Conservation (phyloP, 2,888 invertebrate species). For the Eristalinus aeneus region DNA sequence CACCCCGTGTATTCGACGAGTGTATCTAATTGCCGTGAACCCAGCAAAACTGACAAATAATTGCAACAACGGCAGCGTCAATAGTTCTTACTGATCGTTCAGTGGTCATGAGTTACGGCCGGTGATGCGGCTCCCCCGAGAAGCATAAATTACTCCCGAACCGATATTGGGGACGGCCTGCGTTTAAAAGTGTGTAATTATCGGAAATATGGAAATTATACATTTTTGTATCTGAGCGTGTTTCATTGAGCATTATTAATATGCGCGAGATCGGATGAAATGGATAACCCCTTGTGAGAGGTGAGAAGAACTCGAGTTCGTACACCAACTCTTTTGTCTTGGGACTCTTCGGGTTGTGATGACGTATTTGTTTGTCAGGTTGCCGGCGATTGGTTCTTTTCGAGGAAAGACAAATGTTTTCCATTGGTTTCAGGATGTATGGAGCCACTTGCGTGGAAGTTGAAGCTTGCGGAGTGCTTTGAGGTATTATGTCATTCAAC, state of each 20-base stretch:
- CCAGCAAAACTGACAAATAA: constrained; percentile 54
- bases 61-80: constrained; percentile 59
- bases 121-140: neutral
- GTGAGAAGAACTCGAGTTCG: constrained; percentile 49
- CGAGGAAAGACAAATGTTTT: neutral
- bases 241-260: constrained; percentile 69
- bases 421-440: neutral
- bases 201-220: constrained; percentile 55
- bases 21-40: constrained; percentile 49
- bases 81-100: constrained; percentile 67
- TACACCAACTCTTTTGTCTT: constrained; percentile 56
- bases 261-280: constrained; percentile 48
- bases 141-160: neutral
- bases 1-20: constrained; percentile 40
- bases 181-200: constrained; percentile 54
- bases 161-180: neutral
- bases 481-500: neutral
- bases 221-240: constrained; percentile 52
- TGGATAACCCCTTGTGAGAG: constrained; percentile 9
- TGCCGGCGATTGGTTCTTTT: neutral
- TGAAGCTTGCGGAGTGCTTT: neutral
- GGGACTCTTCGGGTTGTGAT: too few relatives aligned
- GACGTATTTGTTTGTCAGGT: neutral
- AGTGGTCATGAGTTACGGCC: constrained; percentile 61
- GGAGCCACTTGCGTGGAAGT: neutral